Conservation (phyloP, 92 coral and sea anemone species). For the Phenganax marumi region DNA sequence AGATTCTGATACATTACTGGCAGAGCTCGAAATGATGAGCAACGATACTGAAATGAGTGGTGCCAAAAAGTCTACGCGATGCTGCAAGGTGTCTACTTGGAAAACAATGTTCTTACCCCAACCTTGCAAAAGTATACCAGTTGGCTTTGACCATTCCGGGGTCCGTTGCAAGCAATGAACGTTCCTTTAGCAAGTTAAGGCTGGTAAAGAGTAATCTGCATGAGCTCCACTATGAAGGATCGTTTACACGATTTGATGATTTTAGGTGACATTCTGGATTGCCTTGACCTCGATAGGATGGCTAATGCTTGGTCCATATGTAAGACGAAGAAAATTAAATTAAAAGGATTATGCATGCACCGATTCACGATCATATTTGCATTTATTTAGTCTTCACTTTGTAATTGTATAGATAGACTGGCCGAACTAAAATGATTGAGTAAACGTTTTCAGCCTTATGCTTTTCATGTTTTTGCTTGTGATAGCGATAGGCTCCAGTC, state of each 20-base stretch:
- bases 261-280: constrained; percentile 11
- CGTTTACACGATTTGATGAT: constrained; percentile 17
- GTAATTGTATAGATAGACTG: no score
- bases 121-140: constrained; percentile 20
- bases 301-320: constrained; percentile 27
- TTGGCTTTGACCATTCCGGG: constrained; percentile 13
- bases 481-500: no score
- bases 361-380: no score
- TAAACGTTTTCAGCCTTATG: no score
- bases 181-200: constrained; percentile 14
- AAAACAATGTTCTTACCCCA: constrained; percentile 5
- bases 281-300: neutral
- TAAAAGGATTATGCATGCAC: constrained; percentile 19
- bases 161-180: constrained; percentile 19
- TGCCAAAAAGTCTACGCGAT: constrained; percentile 9
- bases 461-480: no score
- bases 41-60: constrained; percentile 11
- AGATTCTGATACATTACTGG: neutral
- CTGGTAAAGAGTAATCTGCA: constrained; percentile 13
- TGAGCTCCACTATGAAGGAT: constrained; percentile 29
- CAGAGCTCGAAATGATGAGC: neutral
- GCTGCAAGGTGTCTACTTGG: constrained; percentile 13
- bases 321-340: constrained; percentile 25
- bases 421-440: no score
- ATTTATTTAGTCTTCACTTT: no score